Evolutionary conservation across 2,113 vertebrate genomes (phyloP).

Genomic region (Tragelaphus scriptus): DNA sequence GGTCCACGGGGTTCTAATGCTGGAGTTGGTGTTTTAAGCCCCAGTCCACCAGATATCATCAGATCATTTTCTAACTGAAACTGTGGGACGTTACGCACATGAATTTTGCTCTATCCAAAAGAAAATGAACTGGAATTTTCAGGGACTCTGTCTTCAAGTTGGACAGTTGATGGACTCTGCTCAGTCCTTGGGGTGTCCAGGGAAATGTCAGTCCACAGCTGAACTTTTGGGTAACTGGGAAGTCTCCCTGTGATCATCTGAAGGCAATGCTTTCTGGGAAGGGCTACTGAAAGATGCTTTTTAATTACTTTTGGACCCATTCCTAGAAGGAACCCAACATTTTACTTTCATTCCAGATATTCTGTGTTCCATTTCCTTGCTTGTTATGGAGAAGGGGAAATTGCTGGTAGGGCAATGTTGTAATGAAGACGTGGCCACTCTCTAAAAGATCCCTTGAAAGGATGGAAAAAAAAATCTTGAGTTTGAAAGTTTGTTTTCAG

Average conservation of each 20-base stretch:
- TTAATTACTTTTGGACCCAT: background rate
- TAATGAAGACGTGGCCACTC: background rate
- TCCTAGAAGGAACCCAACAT: background rate
- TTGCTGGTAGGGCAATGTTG: background rate
- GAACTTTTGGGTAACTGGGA: background rate
- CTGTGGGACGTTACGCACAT: background rate
- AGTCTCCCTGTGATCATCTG: background rate
- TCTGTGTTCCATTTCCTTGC: slow-evolving; percentile 4
- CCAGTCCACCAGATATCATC: background rate
- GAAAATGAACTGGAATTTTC: slow-evolving; percentile 14
- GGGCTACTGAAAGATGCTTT: background rate
- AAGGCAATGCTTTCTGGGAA: background rate
- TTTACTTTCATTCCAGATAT: background rate
- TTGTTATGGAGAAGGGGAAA: background rate
- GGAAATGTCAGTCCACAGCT: background rate
- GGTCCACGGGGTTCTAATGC: background rate
- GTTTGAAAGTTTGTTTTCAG: slow-evolving; percentile 20
- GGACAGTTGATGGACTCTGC: background rate
- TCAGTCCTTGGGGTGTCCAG: background rate
- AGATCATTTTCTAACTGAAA: background rate
- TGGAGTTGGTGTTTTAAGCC: background rate
- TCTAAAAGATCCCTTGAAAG: slow-evolving; percentile 15
- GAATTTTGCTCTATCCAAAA: background rate
- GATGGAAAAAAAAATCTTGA: background rate
- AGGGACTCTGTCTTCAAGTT: background rate